A percentile compares a stretch with the other conserved stretches of the same genome.
phyloP scores from a whole-genome alignment of 1,140 invertebrate genomes.

The Pollicipes pollicipes region DNA sequence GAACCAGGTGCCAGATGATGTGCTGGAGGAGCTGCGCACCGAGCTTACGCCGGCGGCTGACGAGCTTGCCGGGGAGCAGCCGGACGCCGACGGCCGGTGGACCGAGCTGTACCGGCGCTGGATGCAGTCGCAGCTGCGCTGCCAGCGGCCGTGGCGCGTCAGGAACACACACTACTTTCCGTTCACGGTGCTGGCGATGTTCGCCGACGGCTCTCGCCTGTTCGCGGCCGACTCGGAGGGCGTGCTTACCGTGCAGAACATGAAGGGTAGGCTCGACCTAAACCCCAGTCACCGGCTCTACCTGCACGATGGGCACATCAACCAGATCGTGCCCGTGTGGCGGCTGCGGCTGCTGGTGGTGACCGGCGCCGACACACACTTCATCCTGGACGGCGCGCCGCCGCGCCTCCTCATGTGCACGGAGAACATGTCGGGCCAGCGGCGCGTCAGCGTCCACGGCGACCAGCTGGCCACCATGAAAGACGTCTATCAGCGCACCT shows the following conservation, averaged over 20 bases:
- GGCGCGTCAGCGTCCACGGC: background rate
- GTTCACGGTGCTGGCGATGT: background rate
- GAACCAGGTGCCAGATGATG: too few relatives aligned
- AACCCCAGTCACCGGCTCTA: background rate
- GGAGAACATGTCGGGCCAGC: background rate
- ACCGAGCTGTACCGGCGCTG: too few relatives aligned
- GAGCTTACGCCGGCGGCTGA: background rate
- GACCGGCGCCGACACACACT: background rate
- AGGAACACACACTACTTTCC: background rate
- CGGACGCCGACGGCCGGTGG: too few relatives aligned
- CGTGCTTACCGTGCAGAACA: background rate
- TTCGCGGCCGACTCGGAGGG: background rate
- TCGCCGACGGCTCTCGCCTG: background rate
- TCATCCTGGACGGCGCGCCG: background rate
- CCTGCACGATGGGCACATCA: background rate
- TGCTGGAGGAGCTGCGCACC: too few relatives aligned
- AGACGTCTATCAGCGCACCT: background rate
- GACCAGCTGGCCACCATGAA: background rate
- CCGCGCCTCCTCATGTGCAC: background rate
- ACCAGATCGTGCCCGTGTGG: background rate
- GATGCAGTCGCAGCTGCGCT: too few relatives aligned
- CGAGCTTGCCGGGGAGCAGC: too few relatives aligned
- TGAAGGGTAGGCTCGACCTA: background rate
- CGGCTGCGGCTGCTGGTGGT: background rate
- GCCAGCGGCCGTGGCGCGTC: too few relatives aligned